Conservation (phyloP, 2,888 invertebrate genomes). For the Craniophora ligustri region DNA sequence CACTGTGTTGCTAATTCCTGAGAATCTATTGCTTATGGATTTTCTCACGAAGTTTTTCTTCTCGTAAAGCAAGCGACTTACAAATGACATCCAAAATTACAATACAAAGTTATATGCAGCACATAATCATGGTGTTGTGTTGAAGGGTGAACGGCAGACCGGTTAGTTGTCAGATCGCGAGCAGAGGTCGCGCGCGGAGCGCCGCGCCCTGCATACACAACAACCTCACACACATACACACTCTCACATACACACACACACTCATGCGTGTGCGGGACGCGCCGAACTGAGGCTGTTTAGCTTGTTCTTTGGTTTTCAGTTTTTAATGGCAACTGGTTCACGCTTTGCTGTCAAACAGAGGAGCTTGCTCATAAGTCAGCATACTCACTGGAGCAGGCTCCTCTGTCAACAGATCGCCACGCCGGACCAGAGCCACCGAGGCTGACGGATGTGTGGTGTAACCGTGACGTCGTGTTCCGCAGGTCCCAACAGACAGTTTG, state of each 20-base stretch:
- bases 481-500: constrained; percentile 60
- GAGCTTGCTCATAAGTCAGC: background rate
- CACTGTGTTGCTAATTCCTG: constrained; percentile 15
- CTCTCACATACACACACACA: constrained; percentile 7
- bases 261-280: constrained; percentile 36
- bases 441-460: constrained; percentile 8
- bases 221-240: constrained; percentile 15
- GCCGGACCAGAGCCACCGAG: background rate
- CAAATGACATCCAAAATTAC: constrained; percentile 1
- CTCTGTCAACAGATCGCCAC: background rate
- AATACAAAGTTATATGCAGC: background rate
- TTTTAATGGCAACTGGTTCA: background rate
- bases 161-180: constrained; percentile 22
- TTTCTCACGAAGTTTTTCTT: constrained; percentile 21
- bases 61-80: background rate
- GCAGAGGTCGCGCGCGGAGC: constrained; percentile 31
- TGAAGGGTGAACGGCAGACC: constrained; percentile 3
- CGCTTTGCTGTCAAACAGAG: background rate
- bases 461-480: constrained; percentile 17
- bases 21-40: constrained; percentile 5
- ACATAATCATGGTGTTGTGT: background rate
- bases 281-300: constrained; percentile 11
- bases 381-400: background rate
- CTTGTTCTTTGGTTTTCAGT: background rate
- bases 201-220: constrained; percentile 45